A percentile compares a stretch with the other conserved stretches of the same genome.
phyloP scores from a whole-genome alignment of 2,797 vertebrate species.

The Acipenser oxyrinchus region DNA sequence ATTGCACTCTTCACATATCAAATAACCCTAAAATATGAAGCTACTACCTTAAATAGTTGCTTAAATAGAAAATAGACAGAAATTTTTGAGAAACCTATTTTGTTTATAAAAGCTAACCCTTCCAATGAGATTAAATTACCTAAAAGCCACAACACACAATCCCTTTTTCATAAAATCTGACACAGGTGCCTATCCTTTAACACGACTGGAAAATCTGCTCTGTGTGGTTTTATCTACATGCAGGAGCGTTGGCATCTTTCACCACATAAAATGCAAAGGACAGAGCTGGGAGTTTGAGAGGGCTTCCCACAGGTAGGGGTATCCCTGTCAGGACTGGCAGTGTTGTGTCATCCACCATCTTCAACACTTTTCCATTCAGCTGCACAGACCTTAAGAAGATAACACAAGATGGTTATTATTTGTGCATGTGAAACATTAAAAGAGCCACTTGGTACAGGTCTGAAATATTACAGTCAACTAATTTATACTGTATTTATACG shows the following conservation, averaged over 20 bases:
- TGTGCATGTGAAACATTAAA: too few relatives aligned
- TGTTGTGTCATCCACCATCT: conserved; percentile 73
- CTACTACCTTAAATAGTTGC: too few relatives aligned
- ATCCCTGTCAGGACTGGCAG: conserved; percentile 63
- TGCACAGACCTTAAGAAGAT: conserved; percentile 56
- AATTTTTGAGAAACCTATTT: too few relatives aligned
- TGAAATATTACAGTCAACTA: too few relatives aligned
- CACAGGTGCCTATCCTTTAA: background rate
- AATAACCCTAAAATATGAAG: too few relatives aligned
- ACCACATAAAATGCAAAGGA: conserved; percentile 83
- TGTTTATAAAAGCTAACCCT: background rate
- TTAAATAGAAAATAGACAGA: too few relatives aligned
- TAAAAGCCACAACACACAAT: too few relatives aligned
- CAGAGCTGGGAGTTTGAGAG: conserved; percentile 67
- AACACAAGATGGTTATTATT: background rate
- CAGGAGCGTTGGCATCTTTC: conserved; percentile 54
- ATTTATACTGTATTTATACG: too few relatives aligned
- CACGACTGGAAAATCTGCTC: background rate
- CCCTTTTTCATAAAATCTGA: too few relatives aligned
- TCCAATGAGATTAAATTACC: background rate
- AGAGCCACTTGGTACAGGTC: too few relatives aligned
- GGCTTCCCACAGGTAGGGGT: conserved; percentile 43
- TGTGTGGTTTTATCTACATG: conserved; percentile 52
- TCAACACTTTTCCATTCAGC: conserved; percentile 68
- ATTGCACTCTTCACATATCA: too few relatives aligned